Base-by-base conservation (phyloP, 2,797 vertebrate species). In the Brachyrhaphis roseni region DNA sequence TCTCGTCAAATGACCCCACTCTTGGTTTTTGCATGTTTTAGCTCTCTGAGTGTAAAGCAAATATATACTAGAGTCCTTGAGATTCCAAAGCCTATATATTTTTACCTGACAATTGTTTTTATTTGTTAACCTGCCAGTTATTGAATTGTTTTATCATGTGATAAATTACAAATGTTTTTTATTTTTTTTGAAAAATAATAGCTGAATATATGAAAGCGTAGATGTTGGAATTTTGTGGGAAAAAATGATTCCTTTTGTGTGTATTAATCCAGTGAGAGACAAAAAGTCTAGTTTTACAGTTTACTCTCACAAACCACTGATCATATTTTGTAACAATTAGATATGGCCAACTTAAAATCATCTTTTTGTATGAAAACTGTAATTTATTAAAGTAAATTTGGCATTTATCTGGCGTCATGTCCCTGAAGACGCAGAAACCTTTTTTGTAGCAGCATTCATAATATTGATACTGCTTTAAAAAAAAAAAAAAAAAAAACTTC, bases 1-100 rank as follows among this genome's bases (percentile, higher is more conserved):
- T 70, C 28, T 28, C 36, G 78, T 78, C 49, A 66, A 84, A 75
- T 72, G 51, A 76, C 62, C 78, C 49, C n/a, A 57, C 75, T 80
- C 20, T 72, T 82, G 77, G 53, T 82, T 86, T 70, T 87, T 88
- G 55, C 74, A 87, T 82, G 79, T 87, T 89, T 90, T 83, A 82
- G 84, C 80, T 26, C 20, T 80, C 86, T 84, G 77, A 71, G 49
- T 64, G 72, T 70, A 23, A 43, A 49, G 1, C n/a, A 68, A 59
- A 26, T 5, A 43, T 13, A 70, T n/a, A 13, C 23, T 43, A 15
- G 39, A 43, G 26, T 43, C 23, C 15, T 18, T 13, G 4, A 36
- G 62, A 66, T 5, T 26, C 36, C 39, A 70, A 43, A 70, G 20
- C 26, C 23, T 39, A 23, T 68, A 39, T 51, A 34, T 34, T 62